These are phyloP conservation scores for Okamejei kenojei DNA, from an alignment of 2,797 vertebrate genomes.

Conservation along the genomic window DNA sequence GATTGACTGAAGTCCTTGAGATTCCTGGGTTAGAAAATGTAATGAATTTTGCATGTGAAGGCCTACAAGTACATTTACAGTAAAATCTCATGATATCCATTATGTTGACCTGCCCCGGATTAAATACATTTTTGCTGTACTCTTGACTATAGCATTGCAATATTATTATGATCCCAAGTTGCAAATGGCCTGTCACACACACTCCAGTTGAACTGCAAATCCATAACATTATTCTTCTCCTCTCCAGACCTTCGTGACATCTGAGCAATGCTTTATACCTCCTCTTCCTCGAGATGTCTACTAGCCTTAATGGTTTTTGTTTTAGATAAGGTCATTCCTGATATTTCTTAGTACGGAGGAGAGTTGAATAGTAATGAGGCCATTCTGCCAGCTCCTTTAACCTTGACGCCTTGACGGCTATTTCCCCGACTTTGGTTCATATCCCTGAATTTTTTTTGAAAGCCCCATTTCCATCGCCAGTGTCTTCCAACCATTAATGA, in stretches of 20 bases:
- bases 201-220: no score
- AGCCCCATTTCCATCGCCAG: neutral
- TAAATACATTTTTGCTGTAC: no score
- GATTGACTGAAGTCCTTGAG: no score
- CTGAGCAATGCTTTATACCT: neutral
- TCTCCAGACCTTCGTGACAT: neutral
- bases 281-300: neutral
- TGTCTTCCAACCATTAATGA: neutral
- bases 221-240: neutral
- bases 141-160: no score
- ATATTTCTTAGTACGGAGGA: neutral
- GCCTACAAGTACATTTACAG: no score
- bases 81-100: no score
- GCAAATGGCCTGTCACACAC: neutral
- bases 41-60: no score
- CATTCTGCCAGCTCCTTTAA: no score
- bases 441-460: neutral
- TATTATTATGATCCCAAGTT: neutral
- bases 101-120: no score
- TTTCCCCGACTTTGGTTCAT: neutral
- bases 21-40: no score
- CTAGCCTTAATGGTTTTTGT: neutral
- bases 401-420: neutral
- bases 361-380: neutral
- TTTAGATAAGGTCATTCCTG: neutral